Evolutionary conservation across 2,888 invertebrate genomes (phyloP).

Genomic region (Parnassius mnemosyne): DNA sequence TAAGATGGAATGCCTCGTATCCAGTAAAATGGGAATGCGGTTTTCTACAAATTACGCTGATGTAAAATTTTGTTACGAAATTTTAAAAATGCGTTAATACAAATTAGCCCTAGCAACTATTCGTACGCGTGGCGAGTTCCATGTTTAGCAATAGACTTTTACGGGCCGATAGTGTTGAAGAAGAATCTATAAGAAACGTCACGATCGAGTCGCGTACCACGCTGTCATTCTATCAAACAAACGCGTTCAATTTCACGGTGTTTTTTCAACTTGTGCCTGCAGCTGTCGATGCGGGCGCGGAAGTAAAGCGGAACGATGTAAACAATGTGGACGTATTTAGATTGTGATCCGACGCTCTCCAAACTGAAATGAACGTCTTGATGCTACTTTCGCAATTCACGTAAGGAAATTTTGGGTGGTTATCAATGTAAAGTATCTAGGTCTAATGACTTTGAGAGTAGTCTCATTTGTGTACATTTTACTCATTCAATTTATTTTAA

Average conservation of each 20-base stretch:
- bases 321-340: conserved; percentile 20
- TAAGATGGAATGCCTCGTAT: too few species aligned
- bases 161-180: too few species aligned
- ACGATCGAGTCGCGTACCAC: too few species aligned
- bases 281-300: conserved; percentile 2
- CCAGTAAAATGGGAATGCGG: too few species aligned
- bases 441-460: conserved; percentile 3
- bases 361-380: conserved; percentile 8
- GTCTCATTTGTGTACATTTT: not conserved
- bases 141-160: too few species aligned
- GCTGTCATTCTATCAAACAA: too few species aligned
- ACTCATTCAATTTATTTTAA: not conserved
- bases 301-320: conserved; percentile 6
- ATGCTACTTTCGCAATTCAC: conserved; percentile 13
- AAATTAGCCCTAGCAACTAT: too few species aligned
- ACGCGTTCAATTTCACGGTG: not conserved
- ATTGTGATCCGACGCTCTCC: conserved; percentile 12
- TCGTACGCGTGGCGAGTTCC: too few species aligned
- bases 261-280: not conserved
- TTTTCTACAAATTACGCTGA: too few species aligned
- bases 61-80: too few species aligned
- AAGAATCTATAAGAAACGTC: too few species aligned
- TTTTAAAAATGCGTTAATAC: too few species aligned
- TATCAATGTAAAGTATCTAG: conserved; percentile 11
- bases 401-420: conserved; percentile 5